A percentile compares a stretch with the other conserved stretches of the same genome.
These are phyloP conservation scores for Cyprinodon diabolis DNA, from an alignment of 2,797 vertebrate species.

Conservation along the genomic window DNA sequence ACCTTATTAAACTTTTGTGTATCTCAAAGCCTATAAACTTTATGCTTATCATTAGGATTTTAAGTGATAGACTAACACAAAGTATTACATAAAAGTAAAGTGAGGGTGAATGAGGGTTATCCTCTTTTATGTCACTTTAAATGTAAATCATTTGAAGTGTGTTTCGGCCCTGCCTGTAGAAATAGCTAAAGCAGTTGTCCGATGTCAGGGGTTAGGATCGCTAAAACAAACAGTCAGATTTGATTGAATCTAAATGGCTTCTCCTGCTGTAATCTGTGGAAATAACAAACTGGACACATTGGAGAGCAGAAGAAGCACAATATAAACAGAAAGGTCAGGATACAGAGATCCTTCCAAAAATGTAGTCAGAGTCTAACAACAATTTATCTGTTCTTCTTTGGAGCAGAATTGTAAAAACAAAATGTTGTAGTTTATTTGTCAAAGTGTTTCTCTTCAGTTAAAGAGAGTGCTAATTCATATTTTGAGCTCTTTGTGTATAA, in stretches of 20 bases:
- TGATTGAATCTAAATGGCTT: not conserved
- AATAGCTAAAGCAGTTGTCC: not conserved
- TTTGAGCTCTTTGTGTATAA: not conserved
- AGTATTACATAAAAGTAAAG: too few relatives aligned
- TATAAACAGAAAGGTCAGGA: constrained; percentile 9
- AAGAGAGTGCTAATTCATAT: not conserved
- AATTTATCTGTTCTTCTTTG: not conserved
- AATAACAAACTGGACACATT: not conserved
- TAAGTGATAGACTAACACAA: too few relatives aligned
- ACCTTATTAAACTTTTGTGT: too few relatives aligned
- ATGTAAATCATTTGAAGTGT: too few relatives aligned
- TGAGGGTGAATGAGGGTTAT: too few relatives aligned
- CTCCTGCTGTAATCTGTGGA: not conserved
- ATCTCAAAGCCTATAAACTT: too few relatives aligned
- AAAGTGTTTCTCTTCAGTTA: not conserved
- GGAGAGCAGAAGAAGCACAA: not conserved
- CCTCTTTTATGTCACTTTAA: too few relatives aligned
- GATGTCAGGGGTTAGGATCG: not conserved
- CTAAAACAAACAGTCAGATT: not conserved
- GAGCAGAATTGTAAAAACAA: not conserved
- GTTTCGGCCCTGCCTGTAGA: not conserved
- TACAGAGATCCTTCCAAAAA: not conserved
- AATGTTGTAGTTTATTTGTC: not conserved
- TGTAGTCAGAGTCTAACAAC: not conserved
- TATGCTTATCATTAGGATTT: too few relatives aligned